Base-by-base conservation (phyloP, 2,113 vertebrate genomes). In the Trematomus loennbergii region DNA sequence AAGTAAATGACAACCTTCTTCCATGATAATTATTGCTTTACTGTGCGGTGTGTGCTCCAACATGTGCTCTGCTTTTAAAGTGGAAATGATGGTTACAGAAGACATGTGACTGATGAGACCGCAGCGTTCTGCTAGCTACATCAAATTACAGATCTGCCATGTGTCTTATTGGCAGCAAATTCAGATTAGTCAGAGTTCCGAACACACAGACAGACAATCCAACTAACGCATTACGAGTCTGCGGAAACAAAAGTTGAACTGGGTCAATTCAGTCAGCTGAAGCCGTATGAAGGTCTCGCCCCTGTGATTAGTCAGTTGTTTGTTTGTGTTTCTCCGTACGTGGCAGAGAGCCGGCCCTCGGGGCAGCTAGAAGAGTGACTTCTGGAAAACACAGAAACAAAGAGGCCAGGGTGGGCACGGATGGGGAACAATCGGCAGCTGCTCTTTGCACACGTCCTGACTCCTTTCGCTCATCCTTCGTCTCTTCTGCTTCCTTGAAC, bases 381-480 rank as follows among this genome's bases (percentile, higher is more conserved):
- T 87, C 89, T 87, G 91, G 86, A 87, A 87, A 90, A 89, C 29
- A 87, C 66, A 73, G 83, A 61, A 92, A 61, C 92, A 90, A 75
- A 60, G 64, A 25, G 45, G 46, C 81, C 55, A 55, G 53, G 72
- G 71, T 70, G 82, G 83, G 75, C 77, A 74, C 85, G 84, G 83
- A 78, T 84, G 81, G 82, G 78, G 76, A 85, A 81, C 68, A 49
- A 59, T 25, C 1, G 43, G 55, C 91, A 89, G 90, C 88, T 90
- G 91, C 87, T 86, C 72, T 80, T 74, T 83, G 75, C 74, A 52
- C 66, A 65, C 45, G 10, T 65, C 40, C 80, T 50, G 20, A 75
- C 81, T 84, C 60, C 54, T 62, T 40, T 78, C 81, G 80, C 77
- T 83, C 79, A 71, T 81, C 86, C 75, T 63, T 72, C 10, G 9